phyloP scores from a whole-genome alignment of 2,888 invertebrate genomes.

The Athetis lepigone region DNA sequence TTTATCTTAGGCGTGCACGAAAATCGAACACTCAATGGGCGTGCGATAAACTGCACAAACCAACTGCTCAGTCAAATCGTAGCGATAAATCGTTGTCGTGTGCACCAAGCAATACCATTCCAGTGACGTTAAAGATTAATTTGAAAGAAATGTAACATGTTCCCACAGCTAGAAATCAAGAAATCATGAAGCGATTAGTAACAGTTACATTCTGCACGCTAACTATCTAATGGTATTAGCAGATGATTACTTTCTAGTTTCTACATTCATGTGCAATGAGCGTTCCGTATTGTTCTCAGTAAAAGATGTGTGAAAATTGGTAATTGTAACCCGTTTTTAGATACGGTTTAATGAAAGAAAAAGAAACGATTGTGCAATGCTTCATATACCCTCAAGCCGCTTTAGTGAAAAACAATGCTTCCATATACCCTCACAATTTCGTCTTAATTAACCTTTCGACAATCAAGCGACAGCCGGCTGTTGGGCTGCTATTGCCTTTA shows the following conservation, averaged over 20 bases:
- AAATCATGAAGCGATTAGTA: constrained; percentile 38
- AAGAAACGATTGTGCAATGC: constrained; percentile 6
- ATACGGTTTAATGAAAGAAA: constrained; percentile 26
- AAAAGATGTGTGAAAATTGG: constrained; percentile 44
- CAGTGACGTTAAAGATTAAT: background rate
- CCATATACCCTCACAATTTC: background rate
- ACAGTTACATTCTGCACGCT: constrained; percentile 48
- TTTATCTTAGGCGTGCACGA: too few relatives aligned
- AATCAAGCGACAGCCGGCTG: too few relatives aligned
- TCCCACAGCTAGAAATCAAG: constrained; percentile 49
- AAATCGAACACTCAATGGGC: too few relatives aligned
- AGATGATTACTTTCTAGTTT: constrained; percentile 55
- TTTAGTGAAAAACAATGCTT: background rate
- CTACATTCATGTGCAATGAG: constrained; percentile 58
- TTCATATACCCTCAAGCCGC: too few relatives aligned
- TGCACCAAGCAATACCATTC: too few relatives aligned
- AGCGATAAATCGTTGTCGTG: too few relatives aligned
- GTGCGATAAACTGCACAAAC: too few relatives aligned
- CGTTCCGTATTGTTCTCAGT: constrained; percentile 53
- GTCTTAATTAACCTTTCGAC: background rate
- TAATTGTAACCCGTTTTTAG: constrained; percentile 26
- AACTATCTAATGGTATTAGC: constrained; percentile 39
- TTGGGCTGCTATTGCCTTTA: too few relatives aligned
- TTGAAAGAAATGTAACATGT: constrained; percentile 25
- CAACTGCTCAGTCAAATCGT: too few relatives aligned